Evolutionary conservation across 2,888 invertebrate genomes (phyloP), one percentile per base, ranked within the genome.

Genomic region (Philonicus albiceps): DNA sequence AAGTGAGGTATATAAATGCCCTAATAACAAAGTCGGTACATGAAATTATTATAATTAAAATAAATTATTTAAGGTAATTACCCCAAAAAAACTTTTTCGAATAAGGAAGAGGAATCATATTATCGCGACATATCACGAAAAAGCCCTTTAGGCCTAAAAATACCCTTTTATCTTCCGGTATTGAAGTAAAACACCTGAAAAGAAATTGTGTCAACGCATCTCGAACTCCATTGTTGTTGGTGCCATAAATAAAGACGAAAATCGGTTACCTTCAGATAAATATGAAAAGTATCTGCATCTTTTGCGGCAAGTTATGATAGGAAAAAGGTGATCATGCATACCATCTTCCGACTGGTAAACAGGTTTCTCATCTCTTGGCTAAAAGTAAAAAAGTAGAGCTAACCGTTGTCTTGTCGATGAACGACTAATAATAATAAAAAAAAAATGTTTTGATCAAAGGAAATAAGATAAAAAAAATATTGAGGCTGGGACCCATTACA

Each of bases 341-440:
- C 64, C 72, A 76, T 37, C 19, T 4, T n/a, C 16, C 49, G 72
- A 37, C 43, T 75, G 75, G 75, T 40, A 86, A 86, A 86, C 86
- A 37, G 86, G 86, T 86, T 86, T 86, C 31, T 40, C 13, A 19
- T 49, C 34, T 86, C 73, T 64, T 64, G 73, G 55, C 55, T 72
- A 49, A 83, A 86, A 81, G 81, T 55, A 86, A 81, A 86, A 53
- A 83, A 86, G 81, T 86, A 81, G 86, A 86, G 74, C 86, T 86
- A 81, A 86, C 86, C 86, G 86, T 86, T 86, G 75, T 86, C 34
- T 49, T 78, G 37, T 49, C 40, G 74, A 74, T 72, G 31, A 43
- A 37, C 53, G 34, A 64, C 53, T 37, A 53, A 85, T 64, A n/a
- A 53, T 55, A 55, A 53, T 13, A 76, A 6, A 30, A 55, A 34